Conservation (phyloP, 2,113 vertebrate species). For the Bostrychus sinensis region DNA sequence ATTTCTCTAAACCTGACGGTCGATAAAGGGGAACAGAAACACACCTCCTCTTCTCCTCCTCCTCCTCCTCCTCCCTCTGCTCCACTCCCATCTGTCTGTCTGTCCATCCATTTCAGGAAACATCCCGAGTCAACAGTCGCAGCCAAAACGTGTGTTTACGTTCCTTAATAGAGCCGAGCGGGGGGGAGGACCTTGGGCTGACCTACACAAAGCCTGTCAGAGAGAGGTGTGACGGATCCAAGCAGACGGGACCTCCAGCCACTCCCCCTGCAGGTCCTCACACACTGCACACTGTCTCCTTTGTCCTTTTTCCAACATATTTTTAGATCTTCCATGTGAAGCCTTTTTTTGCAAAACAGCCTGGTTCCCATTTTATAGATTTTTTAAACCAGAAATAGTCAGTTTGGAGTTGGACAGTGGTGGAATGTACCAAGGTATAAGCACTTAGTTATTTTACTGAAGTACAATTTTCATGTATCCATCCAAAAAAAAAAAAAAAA, state of each 20-base stretch:
- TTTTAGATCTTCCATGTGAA: no score
- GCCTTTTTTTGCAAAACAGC: no score
- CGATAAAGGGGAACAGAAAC: background rate
- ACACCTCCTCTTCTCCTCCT: background rate
- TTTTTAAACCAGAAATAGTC: no score
- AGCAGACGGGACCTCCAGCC: no score
- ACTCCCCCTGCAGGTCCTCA: background rate
- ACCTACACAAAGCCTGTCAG: background rate
- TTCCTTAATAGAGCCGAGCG: background rate
- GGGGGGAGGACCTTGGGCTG: background rate
- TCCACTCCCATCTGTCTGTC: background rate
- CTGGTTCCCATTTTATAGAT: no score
- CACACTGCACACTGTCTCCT: background rate
- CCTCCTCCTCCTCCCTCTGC: background rate
- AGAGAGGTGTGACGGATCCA: background rate
- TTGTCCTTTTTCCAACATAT: background rate
- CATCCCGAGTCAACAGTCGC: background rate
- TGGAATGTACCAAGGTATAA: no score
- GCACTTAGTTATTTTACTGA: no score
- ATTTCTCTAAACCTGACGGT: background rate
- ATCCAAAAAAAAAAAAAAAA: no score
- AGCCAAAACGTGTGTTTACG: background rate
- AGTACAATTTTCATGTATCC: no score
- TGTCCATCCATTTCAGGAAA: background rate
- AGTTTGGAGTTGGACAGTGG: no score